A percentile compares a stretch with the other conserved stretches of the same genome.
Conservation (phyloP, 2,888 invertebrate species). For the Ormyrus labotus region DNA sequence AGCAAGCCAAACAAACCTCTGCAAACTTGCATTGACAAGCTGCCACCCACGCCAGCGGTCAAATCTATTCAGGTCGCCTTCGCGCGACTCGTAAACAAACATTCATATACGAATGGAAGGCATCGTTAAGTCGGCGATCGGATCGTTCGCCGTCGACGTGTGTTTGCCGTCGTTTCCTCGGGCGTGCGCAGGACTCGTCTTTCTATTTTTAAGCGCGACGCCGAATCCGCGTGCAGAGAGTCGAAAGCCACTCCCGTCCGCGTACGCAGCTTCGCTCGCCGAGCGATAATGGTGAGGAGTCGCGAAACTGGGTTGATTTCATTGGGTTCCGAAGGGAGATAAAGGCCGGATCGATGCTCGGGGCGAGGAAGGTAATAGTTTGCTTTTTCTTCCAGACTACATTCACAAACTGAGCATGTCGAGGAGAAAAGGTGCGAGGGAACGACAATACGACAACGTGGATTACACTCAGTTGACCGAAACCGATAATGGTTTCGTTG, state of each 20-base stretch:
- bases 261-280: background rate
- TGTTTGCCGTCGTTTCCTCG: background rate
- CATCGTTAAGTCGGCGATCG: too few relatives aligned
- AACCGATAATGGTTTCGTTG: constrained; percentile 82
- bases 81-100: background rate
- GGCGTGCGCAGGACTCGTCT: constrained; percentile 39
- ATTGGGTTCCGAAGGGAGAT: too few relatives aligned
- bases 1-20: too few relatives aligned
- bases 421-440: constrained; percentile 77
- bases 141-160: too few relatives aligned
- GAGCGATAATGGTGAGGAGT: too few relatives aligned
- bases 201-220: constrained; percentile 40
- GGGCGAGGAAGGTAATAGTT: too few relatives aligned
- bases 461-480: constrained; percentile 79
- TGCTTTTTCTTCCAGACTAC: constrained; percentile 72
- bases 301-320: too few relatives aligned
- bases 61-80: too few relatives aligned
- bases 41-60: too few relatives aligned
- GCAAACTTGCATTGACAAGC: too few relatives aligned
- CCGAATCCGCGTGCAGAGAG: constrained; percentile 24
- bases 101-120: background rate
- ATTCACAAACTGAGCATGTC: constrained; percentile 79
- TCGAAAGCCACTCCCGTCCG: constrained; percentile 1
- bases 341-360: too few relatives aligned
- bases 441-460: constrained; percentile 78